Evolutionary conservation across 2,797 vertebrate genomes (phyloP), one percentile per base, ranked within the genome.

Genomic region (Lagothrix lagotricha): DNA sequence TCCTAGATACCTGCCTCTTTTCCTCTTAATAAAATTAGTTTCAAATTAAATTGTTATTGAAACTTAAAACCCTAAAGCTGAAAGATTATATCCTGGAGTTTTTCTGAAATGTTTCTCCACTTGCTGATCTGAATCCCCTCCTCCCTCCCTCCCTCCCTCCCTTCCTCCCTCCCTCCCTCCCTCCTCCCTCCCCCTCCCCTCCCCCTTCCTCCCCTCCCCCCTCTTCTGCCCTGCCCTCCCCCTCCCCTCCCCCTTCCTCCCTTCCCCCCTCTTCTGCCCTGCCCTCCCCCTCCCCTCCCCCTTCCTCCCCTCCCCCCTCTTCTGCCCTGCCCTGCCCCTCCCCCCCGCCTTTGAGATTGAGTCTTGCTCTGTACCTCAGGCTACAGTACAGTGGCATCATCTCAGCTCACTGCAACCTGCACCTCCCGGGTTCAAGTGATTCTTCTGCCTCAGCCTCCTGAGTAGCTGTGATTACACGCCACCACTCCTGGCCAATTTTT

Each of bases 21-120:
- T 76, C 79, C 81, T 0, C 46, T 94, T 93, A 88, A 97, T 98
- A 88, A 93, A 93, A 96, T 97, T 83, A 87, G 94, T 94, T 91
- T 95, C 88, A 98, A 97, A 97, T 97, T 89, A 96, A 97, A 76
- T 98, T 98, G 91, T 93, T 94, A 58, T 70, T 97, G 97, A 98
- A 98, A 98, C 70, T 79, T 83, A 73, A 90, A 82, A 90, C 36
- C 5, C 41, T 41, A 41, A 41, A 41, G 41, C 41, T 41, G 41
- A 41, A 79, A n/a, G 87, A 76, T 85, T 95, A 24, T 94, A 97
- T 92, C 64, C 77, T 95, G 39, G 79, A 33, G 15, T 54, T 96
- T 95, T 64, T 88, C 93, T 70, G 22, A 81, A 82, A 75, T 30
- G 0, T 96, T 97, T 94, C 83, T 2, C 0, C 26, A 81, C 57